These are phyloP conservation scores for Gallinago paraguaiae DNA, from an alignment of 2,113 vertebrate genomes.

Conservation along the genomic window DNA sequence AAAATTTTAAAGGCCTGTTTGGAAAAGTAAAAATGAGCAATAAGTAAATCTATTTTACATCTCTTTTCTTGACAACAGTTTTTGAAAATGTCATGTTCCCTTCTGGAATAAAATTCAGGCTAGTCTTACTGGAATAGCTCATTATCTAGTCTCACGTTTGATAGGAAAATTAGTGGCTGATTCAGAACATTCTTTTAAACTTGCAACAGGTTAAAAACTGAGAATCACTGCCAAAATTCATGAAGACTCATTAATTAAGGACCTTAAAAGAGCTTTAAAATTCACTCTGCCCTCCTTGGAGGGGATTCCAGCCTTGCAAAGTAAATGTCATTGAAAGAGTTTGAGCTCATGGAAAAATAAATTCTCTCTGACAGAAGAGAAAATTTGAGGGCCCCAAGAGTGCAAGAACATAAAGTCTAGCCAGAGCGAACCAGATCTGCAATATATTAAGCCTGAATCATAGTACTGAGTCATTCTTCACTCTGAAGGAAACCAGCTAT, in stretches of 20 bases:
- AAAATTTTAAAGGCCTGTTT: background rate
- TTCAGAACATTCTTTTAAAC: background rate
- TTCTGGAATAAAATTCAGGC: background rate
- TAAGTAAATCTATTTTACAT: background rate
- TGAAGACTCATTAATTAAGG: background rate
- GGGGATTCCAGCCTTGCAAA: background rate
- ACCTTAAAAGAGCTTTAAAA: background rate
- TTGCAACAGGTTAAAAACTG: background rate
- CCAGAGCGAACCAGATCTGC: background rate
- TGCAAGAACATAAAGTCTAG: background rate
- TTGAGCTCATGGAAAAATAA: conserved; percentile 25
- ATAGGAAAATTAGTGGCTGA: background rate
- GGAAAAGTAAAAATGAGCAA: background rate
- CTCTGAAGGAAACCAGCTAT: background rate
- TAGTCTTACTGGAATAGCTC: background rate
- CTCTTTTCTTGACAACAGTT: background rate
- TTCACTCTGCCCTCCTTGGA: background rate
- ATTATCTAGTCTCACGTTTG: background rate
- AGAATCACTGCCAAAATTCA: background rate
- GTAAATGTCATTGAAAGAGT: background rate
- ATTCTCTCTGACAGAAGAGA: conserved; percentile 24
- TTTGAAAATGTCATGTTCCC: background rate
- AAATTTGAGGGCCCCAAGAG: conserved; percentile 21
- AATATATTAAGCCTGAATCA: conserved; percentile 26
- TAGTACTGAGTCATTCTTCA: conserved; percentile 24